These are phyloP conservation scores for Oceanodroma tethys DNA, from an alignment of 2,113 vertebrate species.

Conservation along the genomic window DNA sequence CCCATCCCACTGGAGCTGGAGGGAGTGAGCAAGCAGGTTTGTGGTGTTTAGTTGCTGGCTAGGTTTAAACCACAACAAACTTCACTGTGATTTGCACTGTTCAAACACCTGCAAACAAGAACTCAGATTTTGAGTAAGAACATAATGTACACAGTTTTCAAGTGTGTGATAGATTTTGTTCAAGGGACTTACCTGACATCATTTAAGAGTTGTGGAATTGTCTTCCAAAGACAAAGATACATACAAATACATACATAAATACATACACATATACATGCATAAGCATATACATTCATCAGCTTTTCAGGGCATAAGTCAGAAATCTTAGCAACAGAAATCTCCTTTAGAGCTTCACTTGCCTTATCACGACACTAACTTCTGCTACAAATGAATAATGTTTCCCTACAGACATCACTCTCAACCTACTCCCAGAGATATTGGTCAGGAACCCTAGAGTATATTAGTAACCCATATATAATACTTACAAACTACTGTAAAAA, in stretches of 20 bases:
- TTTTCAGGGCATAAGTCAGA: background rate
- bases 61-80: too few relatives aligned
- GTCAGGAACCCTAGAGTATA: background rate
- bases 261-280: background rate
- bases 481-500: background rate
- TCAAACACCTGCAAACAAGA: background rate
- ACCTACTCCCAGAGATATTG: background rate
- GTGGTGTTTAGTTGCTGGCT: too few relatives aligned
- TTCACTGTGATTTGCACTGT: background rate
- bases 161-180: background rate
- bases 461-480: background rate
- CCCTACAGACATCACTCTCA: background rate
- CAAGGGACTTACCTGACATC: background rate
- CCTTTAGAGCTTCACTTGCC: background rate
- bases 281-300: background rate
- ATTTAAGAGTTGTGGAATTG: background rate
- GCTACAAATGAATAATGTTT: background rate
- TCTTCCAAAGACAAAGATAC: background rate
- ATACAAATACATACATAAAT: background rate
- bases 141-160: background rate
- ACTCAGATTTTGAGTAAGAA: background rate
- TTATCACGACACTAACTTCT: background rate
- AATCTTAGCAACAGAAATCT: background rate
- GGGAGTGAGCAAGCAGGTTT: too few relatives aligned
- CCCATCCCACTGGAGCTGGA: too few relatives aligned